Percentiles rank a stretch among this genome's conserved stretches.
Conservation (phyloP, 2,797 vertebrate genomes). For the Scyliorhinus canicula region DNA sequence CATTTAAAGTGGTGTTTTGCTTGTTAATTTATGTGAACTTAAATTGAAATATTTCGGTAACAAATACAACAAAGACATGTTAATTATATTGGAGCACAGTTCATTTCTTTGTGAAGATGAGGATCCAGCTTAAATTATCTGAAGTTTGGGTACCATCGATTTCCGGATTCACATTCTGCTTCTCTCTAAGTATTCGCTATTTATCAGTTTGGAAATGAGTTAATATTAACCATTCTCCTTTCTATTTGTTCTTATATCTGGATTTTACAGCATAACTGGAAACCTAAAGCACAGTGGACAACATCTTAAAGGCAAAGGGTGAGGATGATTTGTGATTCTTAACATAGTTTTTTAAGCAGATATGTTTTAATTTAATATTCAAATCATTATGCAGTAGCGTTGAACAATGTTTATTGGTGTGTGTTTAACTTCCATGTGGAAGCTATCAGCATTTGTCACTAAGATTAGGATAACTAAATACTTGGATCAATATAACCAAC, state of each 20-base stretch:
- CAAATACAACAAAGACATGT: neutral
- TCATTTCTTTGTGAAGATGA: conserved; percentile 57
- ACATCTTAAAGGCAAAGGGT: neutral
- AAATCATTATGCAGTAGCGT: neutral
- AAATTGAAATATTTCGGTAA: neutral
- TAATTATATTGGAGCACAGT: neutral
- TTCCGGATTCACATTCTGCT: conserved; percentile 58
- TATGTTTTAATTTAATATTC: neutral
- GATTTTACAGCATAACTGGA: neutral
- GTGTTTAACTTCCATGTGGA: neutral
- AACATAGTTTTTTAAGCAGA: neutral
- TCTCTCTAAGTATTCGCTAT: neutral
- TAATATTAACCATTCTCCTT: neutral
- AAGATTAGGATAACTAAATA: neutral
- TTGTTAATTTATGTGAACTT: neutral
- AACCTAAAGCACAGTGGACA: neutral
- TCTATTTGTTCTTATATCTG: neutral
- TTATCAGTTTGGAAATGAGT: neutral
- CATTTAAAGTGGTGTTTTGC: neutral
- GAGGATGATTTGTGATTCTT: neutral
- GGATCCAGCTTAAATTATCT: conserved; percentile 60
- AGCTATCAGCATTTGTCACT: neutral
- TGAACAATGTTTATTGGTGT: neutral
- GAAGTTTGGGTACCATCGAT: conserved; percentile 66
- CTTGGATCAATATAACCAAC: neutral